phyloP scores from a whole-genome alignment of 2,113 vertebrate species.

The crab-eating macaque (Macaca fascicularis) region DNA sequence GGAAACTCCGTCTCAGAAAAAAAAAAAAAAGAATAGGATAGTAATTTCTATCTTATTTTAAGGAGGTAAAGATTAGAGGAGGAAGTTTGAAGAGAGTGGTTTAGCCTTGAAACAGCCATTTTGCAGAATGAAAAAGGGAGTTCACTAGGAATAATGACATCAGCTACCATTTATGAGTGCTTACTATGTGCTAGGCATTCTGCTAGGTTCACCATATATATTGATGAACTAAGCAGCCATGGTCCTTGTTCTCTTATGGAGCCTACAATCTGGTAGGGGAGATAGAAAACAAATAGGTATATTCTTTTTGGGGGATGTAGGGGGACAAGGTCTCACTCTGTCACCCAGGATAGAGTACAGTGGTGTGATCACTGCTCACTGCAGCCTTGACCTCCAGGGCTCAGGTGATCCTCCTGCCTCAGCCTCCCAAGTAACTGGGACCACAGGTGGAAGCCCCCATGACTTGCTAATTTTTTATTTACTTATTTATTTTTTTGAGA shows the following conservation, averaged over 20 bases:
- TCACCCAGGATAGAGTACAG: not conserved
- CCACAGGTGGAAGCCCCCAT: too few species aligned
- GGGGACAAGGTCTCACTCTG: not conserved
- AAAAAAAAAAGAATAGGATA: not conserved
- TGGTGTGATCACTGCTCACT: too few species aligned
- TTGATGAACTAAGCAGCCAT: not conserved
- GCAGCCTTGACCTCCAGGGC: not conserved
- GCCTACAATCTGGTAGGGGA: not conserved
- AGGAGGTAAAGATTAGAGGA: not conserved
- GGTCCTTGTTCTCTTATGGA: not conserved
- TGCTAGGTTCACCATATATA: not conserved
- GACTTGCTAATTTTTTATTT: too few species aligned
- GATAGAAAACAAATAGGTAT: not conserved
- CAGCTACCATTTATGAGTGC: not conserved
- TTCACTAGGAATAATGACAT: not conserved
- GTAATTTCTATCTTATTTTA: not conserved
- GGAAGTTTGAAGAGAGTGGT: not conserved
- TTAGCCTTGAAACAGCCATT: constrained; percentile 21
- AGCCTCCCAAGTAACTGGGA: not conserved
- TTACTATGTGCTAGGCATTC: not conserved
- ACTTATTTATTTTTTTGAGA: too few species aligned
- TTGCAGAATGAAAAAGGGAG: not conserved
- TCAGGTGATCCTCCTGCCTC: not conserved
- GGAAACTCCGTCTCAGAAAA: too few species aligned
- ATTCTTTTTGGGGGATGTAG: not conserved